phyloP scores from a whole-genome alignment of 1,140 invertebrate genomes.

The Drosophila grimshawi region DNA sequence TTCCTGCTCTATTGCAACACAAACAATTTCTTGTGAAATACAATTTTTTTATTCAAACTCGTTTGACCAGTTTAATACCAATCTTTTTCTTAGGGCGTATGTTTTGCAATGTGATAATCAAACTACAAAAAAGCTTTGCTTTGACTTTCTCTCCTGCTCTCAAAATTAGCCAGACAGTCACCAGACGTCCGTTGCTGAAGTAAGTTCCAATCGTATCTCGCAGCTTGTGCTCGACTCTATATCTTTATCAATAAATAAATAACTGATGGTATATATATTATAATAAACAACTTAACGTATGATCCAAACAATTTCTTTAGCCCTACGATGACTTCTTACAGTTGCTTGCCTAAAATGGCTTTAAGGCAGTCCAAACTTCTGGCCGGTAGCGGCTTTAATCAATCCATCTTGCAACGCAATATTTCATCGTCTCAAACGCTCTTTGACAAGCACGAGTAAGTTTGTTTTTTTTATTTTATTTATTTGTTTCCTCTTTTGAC shows the following conservation, averaged over 20 bases:
- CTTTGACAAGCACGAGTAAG: conserved; percentile 47
- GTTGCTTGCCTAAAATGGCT: conserved; percentile 5
- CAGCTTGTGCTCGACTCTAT: neutral
- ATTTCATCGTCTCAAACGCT: conserved; percentile 19
- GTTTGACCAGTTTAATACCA: neutral
- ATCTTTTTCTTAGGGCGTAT: conserved; percentile 31
- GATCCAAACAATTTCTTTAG: neutral
- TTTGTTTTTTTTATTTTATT: neutral
- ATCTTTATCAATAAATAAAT: conserved; percentile 9
- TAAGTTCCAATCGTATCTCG: neutral
- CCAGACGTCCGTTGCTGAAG: conserved; percentile 8
- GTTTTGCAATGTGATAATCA: conserved; percentile 6
- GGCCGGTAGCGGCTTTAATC: neutral
- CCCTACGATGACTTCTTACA: conserved; percentile 24
- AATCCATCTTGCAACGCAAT: conserved; percentile 7
- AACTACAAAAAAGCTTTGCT: conserved; percentile 30
- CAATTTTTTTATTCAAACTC: neutral
- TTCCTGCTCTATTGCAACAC: neutral
- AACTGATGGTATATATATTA: conserved; percentile 4
- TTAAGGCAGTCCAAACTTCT: conserved; percentile 3
- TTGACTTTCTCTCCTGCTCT: neutral
- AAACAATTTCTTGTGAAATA: neutral
- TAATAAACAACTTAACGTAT: conserved; percentile 22
- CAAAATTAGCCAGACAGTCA: conserved; percentile 13
- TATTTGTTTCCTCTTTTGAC: neutral